Base-by-base conservation (phyloP, 1,140 invertebrate species). In the Drosophila bifasciata region DNA sequence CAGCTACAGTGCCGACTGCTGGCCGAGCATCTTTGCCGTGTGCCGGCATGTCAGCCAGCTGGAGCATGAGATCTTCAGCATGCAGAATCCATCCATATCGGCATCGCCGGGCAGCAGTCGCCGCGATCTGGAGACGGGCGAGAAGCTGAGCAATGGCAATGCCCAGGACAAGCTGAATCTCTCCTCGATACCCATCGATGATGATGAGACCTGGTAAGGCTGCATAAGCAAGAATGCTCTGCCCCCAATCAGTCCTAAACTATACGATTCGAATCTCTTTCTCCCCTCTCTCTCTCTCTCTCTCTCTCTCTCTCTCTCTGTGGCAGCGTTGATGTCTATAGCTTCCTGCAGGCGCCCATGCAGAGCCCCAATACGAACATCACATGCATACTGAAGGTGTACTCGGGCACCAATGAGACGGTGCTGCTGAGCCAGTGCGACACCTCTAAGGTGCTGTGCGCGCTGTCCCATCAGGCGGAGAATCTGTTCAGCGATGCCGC, bases 11-110 rank as follows among this genome's bases (percentile, higher is more conserved):
- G 94, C 96, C 40, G 96, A 98, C 64, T 98, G 97, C 85, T 99
- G 98, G 98, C 95, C 95, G 36, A 97, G 98, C 91, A 96, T 99
- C 59, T 98, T 99, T 89, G 95, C 95, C 91, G 97, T 95, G 7
- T 98, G 97, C 84, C 93, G 97, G n/a, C 97, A 97, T 88, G 96
- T 98, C 23, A 95, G 96, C n/a, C 95, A 96, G 76, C 91, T 98
- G 74, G 97, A 98, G 85, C 96, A 97, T 90, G 95, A 95, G 2
- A 94, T 97, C 64, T 98, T 97, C 69, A 96, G 96, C 70, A 93
- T 93, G 79, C 93, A 94, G 77, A 93, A 93, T 77, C 91, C 92
- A 7, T 68, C 88, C 2, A 80, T 91, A 17, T 72, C 90, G 6
- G 72, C 93, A 4, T 91, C 90, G 67, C 93, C 19, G 80, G 92